Conservation (phyloP, 2,113 vertebrate genomes). For the Ovis canadensis region DNA sequence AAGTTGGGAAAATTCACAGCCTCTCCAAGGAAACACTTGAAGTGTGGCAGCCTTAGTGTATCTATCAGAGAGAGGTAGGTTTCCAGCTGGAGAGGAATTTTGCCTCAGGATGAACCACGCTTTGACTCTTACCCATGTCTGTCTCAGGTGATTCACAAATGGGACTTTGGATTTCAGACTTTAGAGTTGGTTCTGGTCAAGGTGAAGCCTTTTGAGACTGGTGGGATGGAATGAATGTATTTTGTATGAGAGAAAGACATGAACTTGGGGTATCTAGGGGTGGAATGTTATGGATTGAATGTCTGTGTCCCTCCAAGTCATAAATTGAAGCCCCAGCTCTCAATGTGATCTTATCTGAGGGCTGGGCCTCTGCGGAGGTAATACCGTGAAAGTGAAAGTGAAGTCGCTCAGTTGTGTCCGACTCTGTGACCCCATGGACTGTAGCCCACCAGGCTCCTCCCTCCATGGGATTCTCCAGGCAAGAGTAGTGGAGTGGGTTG, state of each 20-base stretch:
- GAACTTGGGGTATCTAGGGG: neutral
- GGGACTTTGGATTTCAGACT: neutral
- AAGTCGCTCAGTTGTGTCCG: too few species aligned
- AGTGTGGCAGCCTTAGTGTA: neutral
- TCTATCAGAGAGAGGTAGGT: neutral
- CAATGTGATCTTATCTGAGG: neutral
- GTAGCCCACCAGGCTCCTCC: too few species aligned
- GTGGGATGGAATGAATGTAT: neutral
- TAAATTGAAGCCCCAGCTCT: neutral
- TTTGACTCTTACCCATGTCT: neutral
- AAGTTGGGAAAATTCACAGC: neutral
- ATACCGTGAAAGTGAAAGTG: neutral
- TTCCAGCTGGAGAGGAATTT: neutral
- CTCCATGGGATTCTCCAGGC: too few species aligned
- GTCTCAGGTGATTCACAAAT: neutral
- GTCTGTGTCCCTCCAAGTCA: neutral
- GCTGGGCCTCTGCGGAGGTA: neutral
- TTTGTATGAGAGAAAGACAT: neutral
- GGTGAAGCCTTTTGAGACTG: neutral
- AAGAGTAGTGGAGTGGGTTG: too few species aligned
- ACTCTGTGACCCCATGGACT: too few species aligned
- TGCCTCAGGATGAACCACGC: neutral
- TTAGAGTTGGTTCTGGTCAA: neutral
- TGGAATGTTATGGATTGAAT: neutral
- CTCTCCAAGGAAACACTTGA: neutral